Evolutionary conservation across 2,113 vertebrate species (phyloP), one percentile per base, ranked within the genome.

Genomic region (Siniperca chuatsi): DNA sequence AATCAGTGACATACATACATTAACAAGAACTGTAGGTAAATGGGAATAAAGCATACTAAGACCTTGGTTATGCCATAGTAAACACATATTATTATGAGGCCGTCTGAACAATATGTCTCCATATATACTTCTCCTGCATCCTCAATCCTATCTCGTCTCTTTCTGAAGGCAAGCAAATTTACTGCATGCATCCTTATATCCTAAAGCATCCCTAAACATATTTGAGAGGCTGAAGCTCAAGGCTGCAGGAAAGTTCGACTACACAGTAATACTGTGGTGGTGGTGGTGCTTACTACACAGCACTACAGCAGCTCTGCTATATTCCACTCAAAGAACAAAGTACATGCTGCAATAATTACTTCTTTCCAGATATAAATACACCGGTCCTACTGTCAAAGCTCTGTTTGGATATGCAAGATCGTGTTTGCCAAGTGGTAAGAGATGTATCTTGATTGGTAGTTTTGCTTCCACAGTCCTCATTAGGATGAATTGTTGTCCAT

Each of bases 181-280:
- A 91, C 78, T 93, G 93, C 93, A 93, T 90, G 93, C 83, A 76
- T 91, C 76, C 67, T 76, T 83, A 82, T 86, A 82, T 69, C 83
- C 67, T 67, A 77, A 84, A 81, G 86, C 69, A 86, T 86, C 88
- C 84, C 80, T 57, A 33, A 81, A 85, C 83, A 55, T 82, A 70
- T 83, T 62, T 52, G 48, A 90, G 79, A 89, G 74, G 70, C 83
- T 54, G 72, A 85, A 76, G 80, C 87, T 89, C 74, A 60, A 77
- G 48, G 75, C 87, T 87, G 79, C 72, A 75, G 86, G 83, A 82
- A 89, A 75, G 67, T 82, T 67, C 70, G 70, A 87, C 65, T n/a
- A 44, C 33, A 73, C 72, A 60, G 35, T 65, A 62, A 80, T 20
- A 46, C 35, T 5, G 50, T 20, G 25, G 46, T 75, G 12, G 69